A percentile compares a stretch with the other conserved stretches of the same genome.
Conservation (phyloP, 2,888 invertebrate species). For the Drosophila leonis region DNA sequence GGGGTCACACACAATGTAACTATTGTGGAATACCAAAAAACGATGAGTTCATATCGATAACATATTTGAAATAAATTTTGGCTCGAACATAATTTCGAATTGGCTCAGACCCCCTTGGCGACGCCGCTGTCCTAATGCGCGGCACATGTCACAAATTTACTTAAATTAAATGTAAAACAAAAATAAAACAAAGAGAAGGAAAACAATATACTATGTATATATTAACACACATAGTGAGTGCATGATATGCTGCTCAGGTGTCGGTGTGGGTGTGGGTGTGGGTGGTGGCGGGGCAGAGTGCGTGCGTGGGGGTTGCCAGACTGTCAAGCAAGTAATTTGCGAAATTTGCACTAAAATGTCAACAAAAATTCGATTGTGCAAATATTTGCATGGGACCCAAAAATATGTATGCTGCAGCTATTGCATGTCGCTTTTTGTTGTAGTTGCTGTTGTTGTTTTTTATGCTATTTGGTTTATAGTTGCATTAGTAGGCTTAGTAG, state of each 20-base stretch:
- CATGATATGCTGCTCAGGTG: conserved; percentile 24
- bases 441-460: conserved; percentile 13
- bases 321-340: conserved; percentile 67
- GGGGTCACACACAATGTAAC: not conserved
- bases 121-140: conserved; percentile 30
- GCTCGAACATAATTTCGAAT: too few relatives aligned
- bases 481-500: conserved; percentile 55
- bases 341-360: conserved; percentile 78
- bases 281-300: not conserved
- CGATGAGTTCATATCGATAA: not conserved
- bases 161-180: conserved; percentile 55
- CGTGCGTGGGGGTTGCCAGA: conserved; percentile 35
- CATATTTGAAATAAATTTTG: not conserved
- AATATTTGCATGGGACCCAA: conserved; percentile 70
- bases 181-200: conserved; percentile 11
- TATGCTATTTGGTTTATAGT: conserved; percentile 17
- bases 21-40: not conserved
- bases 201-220: conserved; percentile 11
- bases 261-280: conserved; percentile 13
- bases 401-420: conserved; percentile 62
- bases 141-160: conserved; percentile 45
- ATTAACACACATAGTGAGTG: conserved; percentile 21
- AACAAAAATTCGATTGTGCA: conserved; percentile 70
- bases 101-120: not conserved
- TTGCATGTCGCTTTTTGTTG: conserved; percentile 20